Evolutionary conservation across 2,888 invertebrate species (phyloP), one percentile per base, ranked within the genome.

Genomic region (Eupeodes latifasciatus): DNA sequence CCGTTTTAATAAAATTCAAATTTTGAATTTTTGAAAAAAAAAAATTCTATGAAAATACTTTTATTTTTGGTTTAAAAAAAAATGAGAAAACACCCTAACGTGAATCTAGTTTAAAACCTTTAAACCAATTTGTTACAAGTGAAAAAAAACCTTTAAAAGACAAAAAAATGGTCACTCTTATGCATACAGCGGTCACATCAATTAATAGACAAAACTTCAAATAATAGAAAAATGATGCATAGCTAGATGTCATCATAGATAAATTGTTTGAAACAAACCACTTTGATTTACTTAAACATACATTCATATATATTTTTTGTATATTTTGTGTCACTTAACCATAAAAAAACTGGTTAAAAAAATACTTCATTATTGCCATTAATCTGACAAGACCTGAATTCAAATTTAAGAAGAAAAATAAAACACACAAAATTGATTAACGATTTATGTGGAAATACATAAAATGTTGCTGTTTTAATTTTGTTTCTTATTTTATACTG

Each of bases 381-480:
- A 40, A 71, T 71, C 19, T 44, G n/a, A 40, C 44, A 44, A 55
- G 49, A 71, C 55, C 40, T 71, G 55, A 71, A 44, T 55, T 71
- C 36, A 3, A 67, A n/a, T 1, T 36, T 36, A 3, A 36, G 10
- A 51, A 53, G 0, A 40, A 36, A 53, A 27, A 57, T 27, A 57
- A 59, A 69, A 47, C 4, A 27, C 11, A 19, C 40, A n/a, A 57
- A n/a, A 71, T 71, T 71, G 40, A 71, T 71, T 71, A 71, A 34
- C 19, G 10, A 47, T 47, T 47, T n/a, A 34, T 72, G 44, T 59
- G 59, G 44, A 57, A 72, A 72, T 72, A 19, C 1, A 53, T 57
- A 27, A 7, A 16, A 27, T 61, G 40, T 61, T 61, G 34, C 1
- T 69, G n/a, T 51, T 47, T 5, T 47, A 27, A 47, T 53, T 16